Percentiles rank a stretch among this genome's conserved stretches.
phyloP scores from a whole-genome alignment of 2,113 vertebrate species.

The Pyrgilauda ruficollis region DNA sequence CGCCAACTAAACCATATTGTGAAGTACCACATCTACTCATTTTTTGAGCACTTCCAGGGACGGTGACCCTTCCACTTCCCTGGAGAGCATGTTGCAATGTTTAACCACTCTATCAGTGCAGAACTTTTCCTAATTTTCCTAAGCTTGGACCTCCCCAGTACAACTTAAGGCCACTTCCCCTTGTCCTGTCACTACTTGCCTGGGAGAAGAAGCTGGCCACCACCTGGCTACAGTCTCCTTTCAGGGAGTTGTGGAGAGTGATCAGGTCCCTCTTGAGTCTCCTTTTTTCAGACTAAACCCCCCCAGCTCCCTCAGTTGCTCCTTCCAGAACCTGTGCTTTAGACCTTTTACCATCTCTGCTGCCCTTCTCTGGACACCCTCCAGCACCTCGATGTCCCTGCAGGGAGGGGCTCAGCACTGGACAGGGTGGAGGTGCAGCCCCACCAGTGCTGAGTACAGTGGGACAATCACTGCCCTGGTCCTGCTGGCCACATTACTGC shows the following conservation, averaged over 20 bases:
- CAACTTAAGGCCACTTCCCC: not conserved
- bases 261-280: not conserved
- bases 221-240: not conserved
- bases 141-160: not conserved
- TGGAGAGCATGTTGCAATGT: not conserved
- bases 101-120: not conserved
- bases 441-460: not conserved
- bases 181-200: not conserved
- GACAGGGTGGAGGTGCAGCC: accelerated
- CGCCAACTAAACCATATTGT: not conserved
- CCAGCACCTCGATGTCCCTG: not conserved
- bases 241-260: not conserved
- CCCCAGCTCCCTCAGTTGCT: not conserved
- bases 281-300: not conserved
- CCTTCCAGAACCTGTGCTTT: not conserved
- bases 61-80: not conserved
- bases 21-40: not conserved
- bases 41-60: not conserved
- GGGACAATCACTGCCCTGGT: not conserved
- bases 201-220: not conserved
- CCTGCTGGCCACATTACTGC: not conserved
- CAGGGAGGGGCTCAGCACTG: not conserved
- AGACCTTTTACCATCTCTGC: not conserved
- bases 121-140: not conserved
- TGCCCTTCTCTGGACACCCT: not conserved